phyloP scores from a whole-genome alignment of 2,797 vertebrate species.

The Darevskia nairensis region DNA sequence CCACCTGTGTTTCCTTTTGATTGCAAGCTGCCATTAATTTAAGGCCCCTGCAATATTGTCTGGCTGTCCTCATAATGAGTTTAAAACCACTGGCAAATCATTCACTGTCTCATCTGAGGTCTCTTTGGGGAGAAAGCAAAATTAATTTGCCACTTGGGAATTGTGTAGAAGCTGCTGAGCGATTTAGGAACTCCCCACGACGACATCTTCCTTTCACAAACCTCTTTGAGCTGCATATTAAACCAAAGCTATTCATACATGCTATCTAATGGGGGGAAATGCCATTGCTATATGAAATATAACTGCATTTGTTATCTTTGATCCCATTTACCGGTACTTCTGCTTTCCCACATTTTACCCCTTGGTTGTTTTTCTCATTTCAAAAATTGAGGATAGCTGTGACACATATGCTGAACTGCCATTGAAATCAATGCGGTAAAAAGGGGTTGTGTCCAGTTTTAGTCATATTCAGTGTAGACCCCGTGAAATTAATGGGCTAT shows the following conservation, averaged over 20 bases:
- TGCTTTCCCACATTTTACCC: neutral
- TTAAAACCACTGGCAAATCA: slow-evolving; percentile 10
- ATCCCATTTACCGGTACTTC: neutral
- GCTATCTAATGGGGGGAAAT: neutral
- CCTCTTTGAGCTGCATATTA: too few relatives aligned
- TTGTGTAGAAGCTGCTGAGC: slow-evolving; percentile 47
- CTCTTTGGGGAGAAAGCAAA: slow-evolving; percentile 25
- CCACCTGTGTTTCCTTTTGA: neutral
- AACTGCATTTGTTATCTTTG: too few relatives aligned
- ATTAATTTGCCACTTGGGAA: slow-evolving; percentile 51
- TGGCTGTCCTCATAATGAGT: slow-evolving; percentile 23
- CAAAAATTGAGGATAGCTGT: neutral
- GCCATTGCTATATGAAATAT: too few relatives aligned
- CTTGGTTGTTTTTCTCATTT: neutral
- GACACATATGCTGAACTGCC: neutral
- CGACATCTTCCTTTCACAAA: neutral
- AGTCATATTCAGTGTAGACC: too few relatives aligned
- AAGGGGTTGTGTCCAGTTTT: too few relatives aligned
- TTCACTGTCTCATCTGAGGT: slow-evolving; percentile 22
- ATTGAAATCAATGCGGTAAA: neutral
- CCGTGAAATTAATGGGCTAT: too few relatives aligned
- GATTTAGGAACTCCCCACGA: slow-evolving; percentile 24
- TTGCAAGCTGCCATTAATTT: slow-evolving; percentile 11
- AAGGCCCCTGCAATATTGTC: slow-evolving; percentile 20
- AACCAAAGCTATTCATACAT: slow-evolving; percentile 19